Evolutionary conservation across 1,140 invertebrate species (phyloP).

Genomic region (Hyposmocoma kahamanoa): DNA sequence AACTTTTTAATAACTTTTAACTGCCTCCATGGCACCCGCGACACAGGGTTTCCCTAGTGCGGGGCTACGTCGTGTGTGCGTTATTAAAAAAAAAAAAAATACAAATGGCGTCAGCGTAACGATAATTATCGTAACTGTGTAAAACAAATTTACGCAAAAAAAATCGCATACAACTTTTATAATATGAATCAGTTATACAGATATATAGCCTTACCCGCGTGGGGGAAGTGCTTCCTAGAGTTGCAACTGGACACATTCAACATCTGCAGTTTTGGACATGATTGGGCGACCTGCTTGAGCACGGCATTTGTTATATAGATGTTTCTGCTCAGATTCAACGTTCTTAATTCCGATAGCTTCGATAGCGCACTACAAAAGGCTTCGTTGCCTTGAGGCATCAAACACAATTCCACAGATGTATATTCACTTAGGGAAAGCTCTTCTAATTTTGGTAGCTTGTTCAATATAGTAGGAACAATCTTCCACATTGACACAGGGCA

Average conservation of each 20-base stretch:
- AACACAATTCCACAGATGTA: conserved; percentile 26
- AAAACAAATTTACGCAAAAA: no score
- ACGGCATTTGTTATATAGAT: conserved; percentile 50
- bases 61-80: no score
- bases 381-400: conserved; percentile 21
- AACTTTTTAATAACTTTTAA: no score
- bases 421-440: conserved; percentile 63
- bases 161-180: not conserved
- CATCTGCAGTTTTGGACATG: conserved; percentile 36
- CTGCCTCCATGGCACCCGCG: no score
- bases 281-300: conserved; percentile 41
- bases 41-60: no score
- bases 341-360: conserved; percentile 36
- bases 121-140: no score
- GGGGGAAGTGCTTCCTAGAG: conserved; percentile 25
- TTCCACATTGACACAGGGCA: conserved; percentile 49
- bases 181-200: not conserved
- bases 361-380: conserved; percentile 40
- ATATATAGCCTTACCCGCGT: conserved; percentile 28
- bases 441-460: conserved; percentile 43
- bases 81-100: no score
- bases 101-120: no score
- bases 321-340: conserved; percentile 47
- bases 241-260: conserved; percentile 55
- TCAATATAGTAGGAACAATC: conserved; percentile 46